Evolutionary conservation across 2,888 invertebrate species (phyloP).

Genomic region (Exephanes ischioxanthus): DNA sequence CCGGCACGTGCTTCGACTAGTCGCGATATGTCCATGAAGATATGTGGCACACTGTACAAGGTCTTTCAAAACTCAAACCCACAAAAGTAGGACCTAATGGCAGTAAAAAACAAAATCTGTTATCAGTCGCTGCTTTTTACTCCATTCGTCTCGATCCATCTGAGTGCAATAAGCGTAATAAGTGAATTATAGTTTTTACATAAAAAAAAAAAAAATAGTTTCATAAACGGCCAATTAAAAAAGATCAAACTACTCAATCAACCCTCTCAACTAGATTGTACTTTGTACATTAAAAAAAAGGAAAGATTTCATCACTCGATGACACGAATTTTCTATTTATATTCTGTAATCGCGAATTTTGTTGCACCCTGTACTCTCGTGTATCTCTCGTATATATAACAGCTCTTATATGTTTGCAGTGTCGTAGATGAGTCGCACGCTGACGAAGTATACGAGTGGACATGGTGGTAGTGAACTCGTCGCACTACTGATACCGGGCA

Average conservation of each 20-base stretch:
- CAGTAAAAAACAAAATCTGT: background rate
- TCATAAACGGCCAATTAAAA: background rate
- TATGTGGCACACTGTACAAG: conserved; percentile 5
- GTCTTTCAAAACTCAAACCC: background rate
- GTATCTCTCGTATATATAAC: conserved; percentile 23
- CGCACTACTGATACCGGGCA: conserved; percentile 61
- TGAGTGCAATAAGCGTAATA: background rate
- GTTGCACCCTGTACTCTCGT: conserved; percentile 50
- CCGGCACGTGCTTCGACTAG: conserved; percentile 56
- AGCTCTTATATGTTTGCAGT: conserved; percentile 43
- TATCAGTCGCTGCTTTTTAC: background rate
- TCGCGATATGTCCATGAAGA: conserved; percentile 3
- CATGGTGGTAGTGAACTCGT: conserved; percentile 47
- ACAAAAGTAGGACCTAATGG: background rate
- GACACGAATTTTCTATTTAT: background rate
- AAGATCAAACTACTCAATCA: too few relatives aligned
- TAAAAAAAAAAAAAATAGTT: background rate
- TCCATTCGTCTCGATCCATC: background rate
- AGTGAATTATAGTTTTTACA: background rate
- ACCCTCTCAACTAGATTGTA: too few relatives aligned
- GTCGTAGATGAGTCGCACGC: conserved; percentile 56
- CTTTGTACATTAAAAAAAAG: background rate
- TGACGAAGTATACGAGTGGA: conserved; percentile 5
- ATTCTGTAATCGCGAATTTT: conserved; percentile 25
- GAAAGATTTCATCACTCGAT: background rate